Percentiles rank a stretch among this genome's conserved stretches.
Evolutionary conservation across 2,797 vertebrate species (phyloP).

Genomic region (Stomatorhinus walkeri): DNA sequence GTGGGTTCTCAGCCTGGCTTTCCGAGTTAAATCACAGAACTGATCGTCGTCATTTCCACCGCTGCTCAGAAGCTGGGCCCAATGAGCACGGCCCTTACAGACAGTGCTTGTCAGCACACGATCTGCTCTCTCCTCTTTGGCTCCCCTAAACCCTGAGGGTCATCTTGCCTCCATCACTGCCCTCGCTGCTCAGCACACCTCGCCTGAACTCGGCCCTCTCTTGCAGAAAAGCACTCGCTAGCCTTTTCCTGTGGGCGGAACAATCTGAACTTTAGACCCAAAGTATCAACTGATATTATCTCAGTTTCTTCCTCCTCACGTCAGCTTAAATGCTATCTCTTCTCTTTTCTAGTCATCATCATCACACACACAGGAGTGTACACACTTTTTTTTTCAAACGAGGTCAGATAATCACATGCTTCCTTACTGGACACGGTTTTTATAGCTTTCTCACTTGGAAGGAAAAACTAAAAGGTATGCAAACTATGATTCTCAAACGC

Average conservation of each 20-base stretch:
- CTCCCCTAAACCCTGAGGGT: not conserved
- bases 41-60: not conserved
- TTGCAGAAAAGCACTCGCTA: not conserved
- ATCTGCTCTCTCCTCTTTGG: not conserved
- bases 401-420: not conserved
- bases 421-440: not conserved
- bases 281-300: slow-evolving; percentile 14
- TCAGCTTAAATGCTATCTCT: slow-evolving; percentile 1
- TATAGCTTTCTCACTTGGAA: not conserved
- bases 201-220: not conserved
- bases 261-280: slow-evolving; percentile 11
- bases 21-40: not conserved
- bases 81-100: not conserved
- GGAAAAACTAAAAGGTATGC: not conserved
- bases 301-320: slow-evolving; percentile 6
- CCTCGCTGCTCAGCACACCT: not conserved
- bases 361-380: not conserved
- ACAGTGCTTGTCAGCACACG: not conserved
- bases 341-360: not conserved
- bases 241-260: slow-evolving; percentile 1
- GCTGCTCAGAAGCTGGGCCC: not conserved
- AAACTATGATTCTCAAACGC: not conserved
- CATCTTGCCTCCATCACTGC: not conserved
- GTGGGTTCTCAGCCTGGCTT: not conserved
- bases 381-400: not conserved